phyloP scores from a whole-genome alignment of 1,140 invertebrate species.

The Nomia melanderi region DNA sequence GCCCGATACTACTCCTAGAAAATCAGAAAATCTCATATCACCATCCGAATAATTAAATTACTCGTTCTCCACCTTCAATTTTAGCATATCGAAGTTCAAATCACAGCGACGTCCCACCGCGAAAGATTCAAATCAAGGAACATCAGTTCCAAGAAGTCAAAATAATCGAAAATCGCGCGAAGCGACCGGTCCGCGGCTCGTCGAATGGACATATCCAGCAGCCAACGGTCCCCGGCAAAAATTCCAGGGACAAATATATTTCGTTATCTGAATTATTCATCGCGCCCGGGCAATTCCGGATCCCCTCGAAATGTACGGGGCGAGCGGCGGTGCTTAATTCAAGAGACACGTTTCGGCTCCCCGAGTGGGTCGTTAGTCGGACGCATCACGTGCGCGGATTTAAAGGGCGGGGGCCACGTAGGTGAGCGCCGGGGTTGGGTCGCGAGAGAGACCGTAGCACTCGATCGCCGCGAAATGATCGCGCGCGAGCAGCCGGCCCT shows the following conservation, averaged over 20 bases:
- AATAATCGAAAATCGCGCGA: too few relatives aligned
- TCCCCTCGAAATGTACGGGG: constrained; percentile 24
- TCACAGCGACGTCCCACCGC: too few relatives aligned
- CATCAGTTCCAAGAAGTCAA: too few relatives aligned
- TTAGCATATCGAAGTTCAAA: too few relatives aligned
- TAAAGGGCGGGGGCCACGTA: constrained; percentile 42
- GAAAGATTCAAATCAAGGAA: too few relatives aligned
- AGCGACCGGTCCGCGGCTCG: too few relatives aligned
- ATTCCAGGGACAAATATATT: constrained; percentile 18
- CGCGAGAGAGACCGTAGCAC: constrained; percentile 17
- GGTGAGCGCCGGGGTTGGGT: constrained; percentile 18
- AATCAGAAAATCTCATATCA: too few relatives aligned
- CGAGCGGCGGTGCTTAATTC: constrained; percentile 42
- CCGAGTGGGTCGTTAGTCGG: constrained; percentile 50
- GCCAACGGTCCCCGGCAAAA: neutral
- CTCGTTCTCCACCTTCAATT: too few relatives aligned
- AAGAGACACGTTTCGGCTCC: constrained; percentile 51
- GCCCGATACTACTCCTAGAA: too few relatives aligned
- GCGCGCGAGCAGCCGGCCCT: constrained; percentile 23
- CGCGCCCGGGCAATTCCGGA: constrained; percentile 34
- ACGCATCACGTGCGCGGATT: constrained; percentile 54
- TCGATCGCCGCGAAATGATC: constrained; percentile 34
- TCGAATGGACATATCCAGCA: too few relatives aligned
- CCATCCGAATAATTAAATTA: too few relatives aligned
- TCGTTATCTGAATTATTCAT: constrained; percentile 48